phyloP scores from a whole-genome alignment of 2,113 vertebrate species.

The Glaucomys volans region DNA sequence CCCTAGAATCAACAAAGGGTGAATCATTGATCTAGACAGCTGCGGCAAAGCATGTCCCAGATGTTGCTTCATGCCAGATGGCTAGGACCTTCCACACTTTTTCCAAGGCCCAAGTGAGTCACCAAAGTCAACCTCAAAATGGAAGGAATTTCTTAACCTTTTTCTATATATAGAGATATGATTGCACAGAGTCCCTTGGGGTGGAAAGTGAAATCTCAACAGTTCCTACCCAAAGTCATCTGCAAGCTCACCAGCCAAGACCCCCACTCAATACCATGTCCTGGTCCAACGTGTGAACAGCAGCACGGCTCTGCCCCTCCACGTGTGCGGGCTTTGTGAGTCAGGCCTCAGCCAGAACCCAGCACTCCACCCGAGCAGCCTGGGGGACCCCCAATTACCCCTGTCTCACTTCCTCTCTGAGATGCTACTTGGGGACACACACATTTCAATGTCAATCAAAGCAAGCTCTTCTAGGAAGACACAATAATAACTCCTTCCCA shows the following conservation, averaged over 20 bases:
- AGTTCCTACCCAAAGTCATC: not conserved
- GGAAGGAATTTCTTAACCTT: not conserved
- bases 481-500: not conserved
- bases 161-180: not conserved
- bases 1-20: constrained; percentile 67
- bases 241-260: too few relatives aligned
- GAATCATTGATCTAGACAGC: constrained; percentile 80
- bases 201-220: not conserved
- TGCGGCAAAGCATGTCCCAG: constrained; percentile 66
- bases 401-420: not conserved
- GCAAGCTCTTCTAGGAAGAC: not conserved
- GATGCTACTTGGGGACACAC: not conserved
- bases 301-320: accelerated
- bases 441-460: not conserved
- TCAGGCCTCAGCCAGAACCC: accelerated
- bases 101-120: constrained; percentile 38
- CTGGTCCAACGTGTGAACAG: accelerated
- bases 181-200: not conserved
- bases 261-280: accelerated
- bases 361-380: not conserved
- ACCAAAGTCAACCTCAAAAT: constrained; percentile 43
- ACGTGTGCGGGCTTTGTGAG: accelerated
- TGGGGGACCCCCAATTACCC: not conserved
- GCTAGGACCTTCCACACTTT: not conserved
- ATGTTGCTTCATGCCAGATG: constrained; percentile 42